A percentile compares a stretch with the other conserved stretches of the same genome.
phyloP scores from a whole-genome alignment of 2,113 vertebrate genomes.

The Paradisaea rubra region DNA sequence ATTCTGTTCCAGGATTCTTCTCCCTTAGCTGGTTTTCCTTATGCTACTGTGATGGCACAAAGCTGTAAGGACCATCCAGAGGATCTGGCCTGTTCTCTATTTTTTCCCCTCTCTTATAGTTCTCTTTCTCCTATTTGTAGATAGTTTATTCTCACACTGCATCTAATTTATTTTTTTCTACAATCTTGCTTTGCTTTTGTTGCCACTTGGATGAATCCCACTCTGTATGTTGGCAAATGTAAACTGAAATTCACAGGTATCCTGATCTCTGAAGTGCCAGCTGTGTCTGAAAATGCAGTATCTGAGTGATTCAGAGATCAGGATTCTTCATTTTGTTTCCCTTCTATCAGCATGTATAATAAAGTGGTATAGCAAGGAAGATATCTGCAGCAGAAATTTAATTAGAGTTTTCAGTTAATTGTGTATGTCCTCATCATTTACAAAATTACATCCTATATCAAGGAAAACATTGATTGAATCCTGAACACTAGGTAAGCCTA shows the following conservation, averaged over 20 bases:
- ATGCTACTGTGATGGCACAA: background rate
- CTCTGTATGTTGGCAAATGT: background rate
- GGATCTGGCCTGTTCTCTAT: background rate
- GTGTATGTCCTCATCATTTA: background rate
- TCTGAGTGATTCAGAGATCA: background rate
- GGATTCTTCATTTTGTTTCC: slow-evolving; percentile 1
- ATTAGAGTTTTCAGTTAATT: slow-evolving; percentile 20
- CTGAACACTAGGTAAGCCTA: background rate
- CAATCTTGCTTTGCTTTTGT: background rate
- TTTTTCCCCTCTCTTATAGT: background rate
- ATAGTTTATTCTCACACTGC: background rate
- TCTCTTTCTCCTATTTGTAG: background rate
- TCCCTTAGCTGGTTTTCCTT: background rate
- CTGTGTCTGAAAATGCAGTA: background rate
- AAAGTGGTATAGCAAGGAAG: background rate
- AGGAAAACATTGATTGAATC: background rate
- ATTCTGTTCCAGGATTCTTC: background rate
- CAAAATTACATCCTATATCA: background rate
- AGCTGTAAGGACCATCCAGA: background rate
- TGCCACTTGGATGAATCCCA: background rate
- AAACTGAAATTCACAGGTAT: slow-evolving; percentile 40
- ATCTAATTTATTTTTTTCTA: background rate
- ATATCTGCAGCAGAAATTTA: background rate
- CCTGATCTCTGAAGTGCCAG: background rate
- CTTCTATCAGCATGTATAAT: background rate